Percentiles rank a stretch among this genome's conserved stretches.
Conservation (phyloP, 2,113 vertebrate species). For the Patagioenas fasciata region DNA sequence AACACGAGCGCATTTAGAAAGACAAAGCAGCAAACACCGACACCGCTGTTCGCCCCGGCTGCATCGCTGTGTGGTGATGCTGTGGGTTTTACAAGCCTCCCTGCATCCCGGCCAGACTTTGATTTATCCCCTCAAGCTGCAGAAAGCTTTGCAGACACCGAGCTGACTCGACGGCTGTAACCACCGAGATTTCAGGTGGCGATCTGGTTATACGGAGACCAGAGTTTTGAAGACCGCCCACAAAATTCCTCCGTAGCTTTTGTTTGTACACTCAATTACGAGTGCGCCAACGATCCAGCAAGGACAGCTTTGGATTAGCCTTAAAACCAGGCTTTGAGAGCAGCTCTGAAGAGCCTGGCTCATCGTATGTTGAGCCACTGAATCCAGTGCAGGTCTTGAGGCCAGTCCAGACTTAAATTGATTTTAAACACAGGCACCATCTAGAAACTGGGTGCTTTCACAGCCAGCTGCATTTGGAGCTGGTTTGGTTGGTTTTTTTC, state of each 20-base stretch:
- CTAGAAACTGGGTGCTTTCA: fast-evolving
- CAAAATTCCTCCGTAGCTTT: neutral
- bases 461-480: neutral
- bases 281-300: fast-evolving
- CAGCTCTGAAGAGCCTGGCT: neutral
- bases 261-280: fast-evolving
- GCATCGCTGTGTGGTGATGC: neutral
- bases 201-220: neutral
- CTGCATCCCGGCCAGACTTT: neutral
- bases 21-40: neutral
- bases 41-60: neutral
- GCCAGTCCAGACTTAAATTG: neutral
- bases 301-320: neutral
- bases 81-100: neutral
- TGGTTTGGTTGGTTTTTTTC: neutral
- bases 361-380: neutral
- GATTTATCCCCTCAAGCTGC: neutral
- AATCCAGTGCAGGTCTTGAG: neutral
- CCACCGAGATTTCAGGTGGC: fast-evolving
- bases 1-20: neutral
- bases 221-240: neutral
- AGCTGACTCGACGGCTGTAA: neutral
- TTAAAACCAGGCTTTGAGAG: neutral
- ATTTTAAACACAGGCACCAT: neutral
- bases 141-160: neutral